A percentile compares a stretch with the other conserved stretches of the same genome.
phyloP scores from a whole-genome alignment of 2,113 vertebrate genomes.

The Lucifuga dentata region DNA sequence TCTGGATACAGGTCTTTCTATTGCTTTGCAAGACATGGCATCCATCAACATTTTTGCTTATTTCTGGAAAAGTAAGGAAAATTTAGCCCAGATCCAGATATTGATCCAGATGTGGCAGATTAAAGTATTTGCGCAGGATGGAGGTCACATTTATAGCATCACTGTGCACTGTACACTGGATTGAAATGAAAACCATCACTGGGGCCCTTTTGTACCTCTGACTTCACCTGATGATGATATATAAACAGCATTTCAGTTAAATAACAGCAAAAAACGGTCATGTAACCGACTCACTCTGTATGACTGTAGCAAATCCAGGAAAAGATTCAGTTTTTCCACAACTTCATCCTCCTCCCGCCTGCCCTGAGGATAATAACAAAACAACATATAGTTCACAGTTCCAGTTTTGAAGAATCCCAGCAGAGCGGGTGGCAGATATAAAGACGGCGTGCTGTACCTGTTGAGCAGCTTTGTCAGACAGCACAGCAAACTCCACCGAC shows the following conservation, averaged over 20 bases:
- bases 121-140: too few species aligned
- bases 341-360: slow-evolving; percentile 95
- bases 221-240: not conserved
- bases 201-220: too few species aligned
- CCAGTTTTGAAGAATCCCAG: slow-evolving; percentile 11
- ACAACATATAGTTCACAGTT: slow-evolving; percentile 23
- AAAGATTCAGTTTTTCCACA: slow-evolving; percentile 96
- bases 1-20: too few species aligned
- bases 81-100: too few species aligned
- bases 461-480: slow-evolving; percentile 93
- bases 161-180: too few species aligned
- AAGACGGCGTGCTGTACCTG: slow-evolving; percentile 84
- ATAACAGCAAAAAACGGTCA: not conserved
- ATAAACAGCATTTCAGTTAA: not conserved
- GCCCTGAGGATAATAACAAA: slow-evolving; percentile 83
- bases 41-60: too few species aligned
- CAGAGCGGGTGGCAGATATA: slow-evolving; percentile 17
- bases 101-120: too few species aligned
- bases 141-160: too few species aligned
- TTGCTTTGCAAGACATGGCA: too few species aligned
- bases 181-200: too few species aligned
- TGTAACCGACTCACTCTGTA: slow-evolving; percentile 88
- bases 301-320: slow-evolving; percentile 96
- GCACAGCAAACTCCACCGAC: slow-evolving; percentile 91
- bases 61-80: too few species aligned